Base-by-base conservation (phyloP, 2,888 invertebrate species). In the Nomada goodeniana region DNA sequence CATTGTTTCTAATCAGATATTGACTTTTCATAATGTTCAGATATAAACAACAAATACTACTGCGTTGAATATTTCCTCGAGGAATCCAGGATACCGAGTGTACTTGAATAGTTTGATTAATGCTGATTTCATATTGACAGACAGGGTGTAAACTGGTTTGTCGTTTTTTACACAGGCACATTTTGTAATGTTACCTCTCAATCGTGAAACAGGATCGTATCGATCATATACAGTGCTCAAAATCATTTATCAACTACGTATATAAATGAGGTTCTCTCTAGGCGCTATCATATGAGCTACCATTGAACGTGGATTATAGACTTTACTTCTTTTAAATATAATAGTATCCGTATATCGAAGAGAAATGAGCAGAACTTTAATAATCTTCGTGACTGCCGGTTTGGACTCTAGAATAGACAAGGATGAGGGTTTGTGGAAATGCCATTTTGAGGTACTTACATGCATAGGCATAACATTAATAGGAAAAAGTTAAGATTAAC, bases 61-160 rank as follows among this genome's bases (percentile, higher is more conserved):
- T 20, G 23, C 18, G 15, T 59, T 2, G 53, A 23, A 68, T 70
- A 47, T 15, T 59, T 70, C 3, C 47, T 29, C 4, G 50, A 70
- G 18, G n/a, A 70, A 59, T 47, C 15, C 20, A 47, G 47, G 3
- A 13, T 26, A 44, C 2, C 10, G 2, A 44, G 59, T 23, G 5
- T 10, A 50, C 29, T n/a, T 5, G 69, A 60, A 29, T 26, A 13
- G 44, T 70, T 70, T 70, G 70, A 70, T 70, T 60, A 70, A 70
- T 60, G 60, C 47, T 29, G 60, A 15, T 70, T 70, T 59, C n/a
- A 15, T n/a, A 20, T 20, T 15, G 70, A 60, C 47, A 29, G 29
- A n/a, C 26, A 0, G 15, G 29, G n/a, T 47, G 29, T 26, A 70
- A 70, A 70, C 70, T 70, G 47, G 59, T 70, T 60, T 60, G 29